Evolutionary conservation across 2,113 vertebrate genomes (phyloP), one percentile per base, ranked within the genome.

Genomic region (Nerophis lumbriciformis): DNA sequence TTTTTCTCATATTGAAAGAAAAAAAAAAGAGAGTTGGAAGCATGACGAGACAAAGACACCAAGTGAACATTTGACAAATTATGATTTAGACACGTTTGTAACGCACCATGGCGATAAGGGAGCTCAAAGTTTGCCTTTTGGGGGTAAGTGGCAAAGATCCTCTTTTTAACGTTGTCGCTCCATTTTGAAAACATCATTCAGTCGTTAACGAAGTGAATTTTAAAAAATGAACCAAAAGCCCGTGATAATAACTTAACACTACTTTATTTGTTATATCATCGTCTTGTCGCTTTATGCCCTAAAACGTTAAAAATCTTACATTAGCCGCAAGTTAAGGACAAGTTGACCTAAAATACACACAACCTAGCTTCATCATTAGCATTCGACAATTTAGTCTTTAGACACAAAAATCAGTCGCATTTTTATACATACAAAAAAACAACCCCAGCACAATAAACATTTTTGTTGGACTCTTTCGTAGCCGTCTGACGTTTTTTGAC

Each of bases 101-200:
- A 68, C 59, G 57, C 4, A 63, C 59, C 76, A 92, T 92, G 91
- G 87, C 95, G 65, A 97, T 98, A 76, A 88, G 95, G 74, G 95
- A 97, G 89, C 91, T 98, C 61, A 98, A 98, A 94, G 94, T 97
- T 63, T 98, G 95, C 72, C 94, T 97, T 80, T 90, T 98, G 50
- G 95, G 95, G 92, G 96, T 98, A 87, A 97, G 95, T 94, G 73
- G 16, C 56, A 63, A 81, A 75, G 59, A 63, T 80, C 68, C 69
- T 76, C 67, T 73, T 57, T 44, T 44, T 53, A 13, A 13, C 2
- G 2, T 12, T 57, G 60, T 65, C 61, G 51, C 65, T 73, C 58
- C 59, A 19, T 60, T 72, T 69, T 75, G 44, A 28, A 42, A 48
- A 76, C 86, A 86, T 87, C 83, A 70, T 80, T 56, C 35, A 70